These are phyloP conservation scores for Melanotaenia pygmaea DNA, from an alignment of 2,797 vertebrate species.

Conservation along the genomic window DNA sequence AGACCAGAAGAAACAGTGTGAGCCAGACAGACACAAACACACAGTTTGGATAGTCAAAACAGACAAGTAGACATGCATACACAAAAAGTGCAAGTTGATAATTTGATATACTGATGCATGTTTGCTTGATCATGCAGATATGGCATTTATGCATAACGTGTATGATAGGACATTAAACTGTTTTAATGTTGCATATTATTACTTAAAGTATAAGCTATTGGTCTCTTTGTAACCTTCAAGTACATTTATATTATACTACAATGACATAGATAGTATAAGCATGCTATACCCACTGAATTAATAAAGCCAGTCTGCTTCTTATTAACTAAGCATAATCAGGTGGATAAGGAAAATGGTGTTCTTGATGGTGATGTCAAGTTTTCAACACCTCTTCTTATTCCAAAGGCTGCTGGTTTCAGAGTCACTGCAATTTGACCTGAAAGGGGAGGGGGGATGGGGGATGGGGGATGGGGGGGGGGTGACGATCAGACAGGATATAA, in stretches of 20 bases:
- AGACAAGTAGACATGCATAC: conserved; percentile 13
- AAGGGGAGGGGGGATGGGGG: neutral
- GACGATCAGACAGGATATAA: conserved; percentile 73
- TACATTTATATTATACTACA: neutral
- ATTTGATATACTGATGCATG: conserved; percentile 9
- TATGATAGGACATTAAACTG: neutral
- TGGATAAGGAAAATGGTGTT: conserved; percentile 38
- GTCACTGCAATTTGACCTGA: conserved; percentile 75
- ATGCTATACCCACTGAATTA: neutral
- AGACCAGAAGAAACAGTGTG: conserved; percentile 52
- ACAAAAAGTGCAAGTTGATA: conserved; percentile 29
- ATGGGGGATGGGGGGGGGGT: conserved; percentile 16
- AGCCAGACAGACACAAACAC: conserved; percentile 53
- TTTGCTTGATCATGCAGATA: conserved; percentile 2
- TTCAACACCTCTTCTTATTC: conserved; percentile 69
- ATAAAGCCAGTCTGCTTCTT: conserved; percentile 1
- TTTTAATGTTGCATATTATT: neutral
- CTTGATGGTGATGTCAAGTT: conserved; percentile 63
- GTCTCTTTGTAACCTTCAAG: neutral
- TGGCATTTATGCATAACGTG: neutral
- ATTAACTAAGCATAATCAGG: neutral
- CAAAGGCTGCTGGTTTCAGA: conserved; percentile 64
- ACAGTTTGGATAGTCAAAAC: conserved; percentile 23
- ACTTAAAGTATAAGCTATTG: neutral
- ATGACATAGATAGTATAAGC: neutral